Evolutionary conservation across 2,888 invertebrate species (phyloP), one percentile per base, ranked within the genome.

Genomic region (Acanthosepion pharaonis): DNA sequence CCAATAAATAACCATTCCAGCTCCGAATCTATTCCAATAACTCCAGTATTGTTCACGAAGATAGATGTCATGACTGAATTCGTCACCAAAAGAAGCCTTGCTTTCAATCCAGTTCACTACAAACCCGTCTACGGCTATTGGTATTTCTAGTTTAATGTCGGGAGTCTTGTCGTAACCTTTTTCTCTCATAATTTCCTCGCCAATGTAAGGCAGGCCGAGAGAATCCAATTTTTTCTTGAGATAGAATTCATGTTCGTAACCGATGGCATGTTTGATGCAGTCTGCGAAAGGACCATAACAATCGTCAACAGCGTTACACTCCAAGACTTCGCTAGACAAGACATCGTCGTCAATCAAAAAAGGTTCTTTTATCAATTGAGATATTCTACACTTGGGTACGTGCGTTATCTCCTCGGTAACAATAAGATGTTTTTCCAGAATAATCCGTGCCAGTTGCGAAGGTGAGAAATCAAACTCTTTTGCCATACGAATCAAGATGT

Each of bases 71-170:
- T 99, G 99, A 94, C 98, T 98, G 96, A 98, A 98, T 95, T 98
- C 98, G 97, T 99, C 99, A 6, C 99, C 99, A 98, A 99, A 99
- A n/a, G 98, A 98, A 0, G 99, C 99, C 98, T 99, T 99, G 96
- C 99, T 99, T 97, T 99, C 99, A 95, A 99, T 99, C 99, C 99
- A 99, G 97, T 99, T 99, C 0, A 99, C 98, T 53, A 99, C 98
- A 96, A 98, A 98, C 4, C 98, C 99, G 97, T 99, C 98, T 51
- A 99, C 98, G 59, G 98, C 98, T 97, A 99, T 98, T 0, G 99
- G 99, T 49, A 99, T 98, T 97, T 99, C 98, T 94, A 99, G 98
- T 97, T 99, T 99, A 93, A 99, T 98, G 97, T 99, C 99, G 0
- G 99, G 99, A 2, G 99, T 99, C 97, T 99, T 99, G 97, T 99